Evolutionary conservation across 2,888 invertebrate genomes (phyloP), one percentile per base, ranked within the genome.

Genomic region (Melanostoma scalare): DNA sequence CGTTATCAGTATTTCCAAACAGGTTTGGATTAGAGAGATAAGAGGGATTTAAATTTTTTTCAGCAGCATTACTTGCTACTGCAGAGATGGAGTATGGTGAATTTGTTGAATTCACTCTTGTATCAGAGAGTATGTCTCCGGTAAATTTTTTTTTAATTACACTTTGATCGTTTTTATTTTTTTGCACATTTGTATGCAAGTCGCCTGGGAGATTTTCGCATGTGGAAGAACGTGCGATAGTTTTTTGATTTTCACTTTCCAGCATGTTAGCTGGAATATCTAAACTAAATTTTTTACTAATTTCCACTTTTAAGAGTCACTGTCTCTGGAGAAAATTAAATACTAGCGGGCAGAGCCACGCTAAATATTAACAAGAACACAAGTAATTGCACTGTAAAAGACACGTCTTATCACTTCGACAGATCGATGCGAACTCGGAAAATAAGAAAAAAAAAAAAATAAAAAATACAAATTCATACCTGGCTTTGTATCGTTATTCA

Each of bases 351-450:
- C 38, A 55, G 31, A 38, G 36, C 55, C 53, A 31, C 53, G n/a
- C 6, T 36, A 36, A 53, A 53, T 33, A 33, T 3, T 31, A 35
- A 35, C 3, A n/a, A 9, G 30, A 48, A 53, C 1, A 35, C 35
- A 35, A 53, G 33, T 53, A 53, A 35, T 52, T 20, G 50, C 50
- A 44, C 50, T 52, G 50, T 52, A 52, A 52, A 3, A n/a, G 6
- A 52, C 8, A 53, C 35, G 53, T 53, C 53, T 53, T 35, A 53
- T 53, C 53, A 53, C 53, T 53, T 36, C 53, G 53, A 53, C 53
- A 53, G 53, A 35, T 53, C 53, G 53, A 53, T 53, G 53, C 35
- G 53, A 53, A 53, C 53, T 9, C 52, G 0, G 6, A 6, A 38
- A 38, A 4, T 38, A 38, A 6, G 6, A 38, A n/a, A n/a, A n/a